These are phyloP conservation scores for Lytechinus pictus DNA, from an alignment of 35 echinoderm and acorn worm genomes.

Conservation along the genomic window DNA sequence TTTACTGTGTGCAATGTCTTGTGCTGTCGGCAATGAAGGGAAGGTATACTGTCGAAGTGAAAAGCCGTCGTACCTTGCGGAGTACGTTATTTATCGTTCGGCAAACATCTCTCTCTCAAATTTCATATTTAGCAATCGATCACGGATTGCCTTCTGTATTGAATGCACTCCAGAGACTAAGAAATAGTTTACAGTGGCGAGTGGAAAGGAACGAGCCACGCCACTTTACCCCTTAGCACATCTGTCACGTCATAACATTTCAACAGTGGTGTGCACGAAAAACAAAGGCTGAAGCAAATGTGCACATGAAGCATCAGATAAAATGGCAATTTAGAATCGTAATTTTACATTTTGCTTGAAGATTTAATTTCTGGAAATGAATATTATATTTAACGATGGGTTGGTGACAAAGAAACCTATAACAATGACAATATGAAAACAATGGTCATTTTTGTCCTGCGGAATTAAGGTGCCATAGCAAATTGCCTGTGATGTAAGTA, in stretches of 20 bases:
- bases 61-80: background rate
- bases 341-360: background rate
- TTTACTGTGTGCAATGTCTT: too few species aligned
- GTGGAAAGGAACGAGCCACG: background rate
- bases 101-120: background rate
- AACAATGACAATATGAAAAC: too few species aligned
- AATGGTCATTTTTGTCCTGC: too few species aligned
- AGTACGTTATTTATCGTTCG: constrained; percentile 4
- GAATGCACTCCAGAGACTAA: background rate
- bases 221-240: background rate
- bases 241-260: background rate
- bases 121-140: constrained; percentile 20
- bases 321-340: background rate
- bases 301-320: background rate
- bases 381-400: too few species aligned
- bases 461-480: too few species aligned
- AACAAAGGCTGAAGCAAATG: background rate
- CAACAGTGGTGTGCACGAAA: background rate
- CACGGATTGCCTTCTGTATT: background rate
- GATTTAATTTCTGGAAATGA: too few species aligned
- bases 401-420: too few species aligned
- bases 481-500: too few species aligned
- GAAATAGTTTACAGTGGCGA: background rate
- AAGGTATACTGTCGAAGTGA: background rate
- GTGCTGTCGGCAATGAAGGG: background rate